Evolutionary conservation across 2,888 invertebrate species (phyloP).

Genomic region (Tiphia femorata): DNA sequence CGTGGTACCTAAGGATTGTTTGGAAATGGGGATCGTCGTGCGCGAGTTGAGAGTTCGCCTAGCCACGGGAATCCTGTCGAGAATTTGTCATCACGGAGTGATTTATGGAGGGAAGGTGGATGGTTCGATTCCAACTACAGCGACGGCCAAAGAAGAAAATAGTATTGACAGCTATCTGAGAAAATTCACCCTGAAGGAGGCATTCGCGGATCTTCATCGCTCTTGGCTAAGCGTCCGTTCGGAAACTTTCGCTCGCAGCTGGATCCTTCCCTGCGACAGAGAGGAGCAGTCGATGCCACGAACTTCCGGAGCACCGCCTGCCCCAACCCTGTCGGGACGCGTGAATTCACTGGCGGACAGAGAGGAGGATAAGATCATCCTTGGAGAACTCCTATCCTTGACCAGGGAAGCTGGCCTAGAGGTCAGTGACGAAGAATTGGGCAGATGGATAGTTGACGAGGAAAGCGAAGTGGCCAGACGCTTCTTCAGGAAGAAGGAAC

Average conservation of each 20-base stretch:
- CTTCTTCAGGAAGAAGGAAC: conserved; percentile 46
- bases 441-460: conserved; percentile 57
- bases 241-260: conserved; percentile 66
- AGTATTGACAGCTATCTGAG: conserved; percentile 38
- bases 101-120: too few species aligned
- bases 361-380: conserved; percentile 46
- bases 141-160: conserved; percentile 11
- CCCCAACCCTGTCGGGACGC: conserved; percentile 9
- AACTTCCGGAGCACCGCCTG: background rate
- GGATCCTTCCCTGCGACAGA: conserved; percentile 54
- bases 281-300: too few species aligned
- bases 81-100: conserved; percentile 42
- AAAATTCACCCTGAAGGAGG: conserved; percentile 67
- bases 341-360: conserved; percentile 27
- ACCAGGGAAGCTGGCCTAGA: conserved; percentile 55
- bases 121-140: conserved; percentile 3
- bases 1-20: conserved; percentile 53
- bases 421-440: conserved; percentile 47
- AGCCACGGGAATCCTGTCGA: conserved; percentile 55
- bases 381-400: conserved; percentile 48
- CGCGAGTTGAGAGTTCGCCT: conserved; percentile 65
- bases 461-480: conserved; percentile 50
- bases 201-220: conserved; percentile 68
- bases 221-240: conserved; percentile 69
- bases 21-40: conserved; percentile 56